These are phyloP conservation scores for Caenorhabditis tropicalis DNA, from an alignment of 1,140 invertebrate genomes.

Conservation along the genomic window DNA sequence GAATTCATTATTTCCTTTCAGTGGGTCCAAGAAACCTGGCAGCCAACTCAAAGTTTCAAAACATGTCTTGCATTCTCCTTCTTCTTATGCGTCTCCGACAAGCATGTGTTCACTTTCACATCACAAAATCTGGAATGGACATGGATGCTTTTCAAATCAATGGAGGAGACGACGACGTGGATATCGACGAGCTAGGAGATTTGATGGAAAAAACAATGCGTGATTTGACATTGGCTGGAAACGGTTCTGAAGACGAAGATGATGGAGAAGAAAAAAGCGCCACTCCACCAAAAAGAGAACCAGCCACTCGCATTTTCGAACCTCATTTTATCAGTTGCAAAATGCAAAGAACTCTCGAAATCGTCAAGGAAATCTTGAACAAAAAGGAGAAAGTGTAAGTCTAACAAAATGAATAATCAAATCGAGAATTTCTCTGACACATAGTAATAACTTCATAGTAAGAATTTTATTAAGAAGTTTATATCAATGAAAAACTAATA, in stretches of 20 bases:
- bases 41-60: conserved; percentile 61
- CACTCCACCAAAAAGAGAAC: neutral
- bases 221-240: conserved; percentile 3
- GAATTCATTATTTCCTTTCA: conserved; percentile 1
- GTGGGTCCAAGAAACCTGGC: conserved; percentile 57
- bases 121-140: conserved; percentile 64
- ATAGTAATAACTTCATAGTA: too few relatives aligned
- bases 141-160: conserved; percentile 63
- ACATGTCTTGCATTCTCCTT: conserved; percentile 60
- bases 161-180: conserved; percentile 38
- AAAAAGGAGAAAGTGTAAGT: conserved; percentile 50
- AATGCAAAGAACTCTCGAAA: conserved; percentile 27
- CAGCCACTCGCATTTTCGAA: conserved; percentile 41
- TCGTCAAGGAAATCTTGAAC: conserved; percentile 46
- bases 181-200: neutral
- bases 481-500: too few relatives aligned
- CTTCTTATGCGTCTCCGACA: conserved; percentile 66
- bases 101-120: conserved; percentile 63
- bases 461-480: too few relatives aligned
- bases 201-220: conserved; percentile 47
- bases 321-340: conserved; percentile 24
- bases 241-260: neutral
- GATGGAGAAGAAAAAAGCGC: neutral
- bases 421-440: too few relatives aligned
- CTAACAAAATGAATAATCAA: too few relatives aligned